Evolutionary conservation across 1,140 invertebrate species (phyloP).

Genomic region (Venturia canescens): DNA sequence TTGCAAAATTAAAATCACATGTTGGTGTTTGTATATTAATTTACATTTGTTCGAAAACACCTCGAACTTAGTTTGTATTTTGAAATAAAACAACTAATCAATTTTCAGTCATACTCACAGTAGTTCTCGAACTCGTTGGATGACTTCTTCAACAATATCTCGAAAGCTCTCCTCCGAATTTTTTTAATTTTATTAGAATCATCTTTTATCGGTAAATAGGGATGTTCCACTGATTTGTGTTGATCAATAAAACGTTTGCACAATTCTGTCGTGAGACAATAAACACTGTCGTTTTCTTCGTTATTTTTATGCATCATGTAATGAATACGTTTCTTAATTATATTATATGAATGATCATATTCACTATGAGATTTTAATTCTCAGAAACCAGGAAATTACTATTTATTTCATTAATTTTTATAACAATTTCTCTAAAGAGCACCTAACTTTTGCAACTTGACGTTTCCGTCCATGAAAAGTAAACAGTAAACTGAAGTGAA

Average conservation of each 20-base stretch:
- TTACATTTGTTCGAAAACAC: background rate
- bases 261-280: conserved; percentile 63
- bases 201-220: conserved; percentile 46
- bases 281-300: conserved; percentile 57
- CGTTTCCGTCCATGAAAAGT: too few relatives aligned
- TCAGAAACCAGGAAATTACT: too few relatives aligned
- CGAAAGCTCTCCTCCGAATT: conserved; percentile 65
- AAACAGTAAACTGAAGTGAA: too few relatives aligned
- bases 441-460: too few relatives aligned
- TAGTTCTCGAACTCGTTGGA: conserved; percentile 6
- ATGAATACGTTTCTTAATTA: background rate
- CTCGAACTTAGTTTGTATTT: background rate
- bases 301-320: conserved; percentile 49
- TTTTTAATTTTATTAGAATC: conserved; percentile 55
- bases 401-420: too few relatives aligned
- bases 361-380: too few relatives aligned
- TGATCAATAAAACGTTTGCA: conserved; percentile 56
- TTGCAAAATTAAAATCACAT: too few relatives aligned
- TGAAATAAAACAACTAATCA: background rate
- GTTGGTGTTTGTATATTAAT: too few relatives aligned
- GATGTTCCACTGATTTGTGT: conserved; percentile 50
- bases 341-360: too few relatives aligned
- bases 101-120: conserved; percentile 14
- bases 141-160: conserved; percentile 70
- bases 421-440: too few relatives aligned